These are phyloP conservation scores for Homarus gammarus DNA, from an alignment of 2,888 invertebrate genomes.

Conservation along the genomic window DNA sequence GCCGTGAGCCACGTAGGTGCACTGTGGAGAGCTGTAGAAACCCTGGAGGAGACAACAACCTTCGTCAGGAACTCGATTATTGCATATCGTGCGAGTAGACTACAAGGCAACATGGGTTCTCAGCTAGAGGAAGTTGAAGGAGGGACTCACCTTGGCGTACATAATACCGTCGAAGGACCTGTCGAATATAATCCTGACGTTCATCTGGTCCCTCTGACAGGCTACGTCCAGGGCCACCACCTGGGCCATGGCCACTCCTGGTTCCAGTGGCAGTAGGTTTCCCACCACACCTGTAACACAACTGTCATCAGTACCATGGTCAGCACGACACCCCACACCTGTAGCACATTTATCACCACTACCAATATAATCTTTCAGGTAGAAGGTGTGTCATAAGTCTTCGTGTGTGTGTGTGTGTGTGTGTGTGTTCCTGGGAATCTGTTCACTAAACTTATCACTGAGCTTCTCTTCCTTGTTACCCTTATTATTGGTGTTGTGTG, in stretches of 20 bases:
- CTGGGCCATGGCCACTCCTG: conserved; percentile 81
- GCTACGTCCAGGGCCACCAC: conserved; percentile 88
- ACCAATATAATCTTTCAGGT: no score
- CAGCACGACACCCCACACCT: no score
- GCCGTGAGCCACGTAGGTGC: conserved; percentile 86
- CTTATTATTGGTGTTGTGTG: no score
- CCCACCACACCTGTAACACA: conserved; percentile 5
- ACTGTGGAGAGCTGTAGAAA: conserved; percentile 84
- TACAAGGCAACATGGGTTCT: background rate
- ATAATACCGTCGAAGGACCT: conserved; percentile 88
- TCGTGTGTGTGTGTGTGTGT: no score
- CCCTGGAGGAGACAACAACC: conserved; percentile 80
- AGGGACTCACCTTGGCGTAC: conserved; percentile 84
- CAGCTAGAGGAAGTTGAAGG: background rate
- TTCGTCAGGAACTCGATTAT: background rate
- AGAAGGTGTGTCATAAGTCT: no score
- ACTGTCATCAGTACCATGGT: no score
- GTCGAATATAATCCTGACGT: conserved; percentile 88
- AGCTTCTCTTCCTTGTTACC: no score
- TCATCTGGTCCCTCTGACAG: conserved; percentile 91
- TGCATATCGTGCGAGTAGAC: no score
- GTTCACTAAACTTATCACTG: no score
- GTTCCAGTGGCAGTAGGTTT: conserved; percentile 27
- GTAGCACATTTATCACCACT: no score
- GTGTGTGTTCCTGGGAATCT: no score